phyloP scores from a whole-genome alignment of 2,888 invertebrate genomes.

The Hydraecia micacea region DNA sequence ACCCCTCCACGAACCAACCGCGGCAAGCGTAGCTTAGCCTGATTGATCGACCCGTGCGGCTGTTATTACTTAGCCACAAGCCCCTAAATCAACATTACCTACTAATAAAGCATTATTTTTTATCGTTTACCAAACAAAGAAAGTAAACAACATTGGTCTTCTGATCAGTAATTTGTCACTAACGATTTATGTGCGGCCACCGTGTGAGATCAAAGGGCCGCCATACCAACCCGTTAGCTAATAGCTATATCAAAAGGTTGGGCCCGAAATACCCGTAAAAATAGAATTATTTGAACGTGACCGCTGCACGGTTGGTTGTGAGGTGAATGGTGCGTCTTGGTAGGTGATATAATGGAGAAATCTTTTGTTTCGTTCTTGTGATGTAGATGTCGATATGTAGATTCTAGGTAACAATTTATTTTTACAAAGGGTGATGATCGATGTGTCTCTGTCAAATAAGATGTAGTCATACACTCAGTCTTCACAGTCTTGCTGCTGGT shows the following conservation, averaged over 20 bases:
- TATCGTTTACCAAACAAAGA: conserved; percentile 63
- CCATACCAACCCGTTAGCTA: conserved; percentile 61
- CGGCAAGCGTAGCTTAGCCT: too few relatives aligned
- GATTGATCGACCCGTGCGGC: too few relatives aligned
- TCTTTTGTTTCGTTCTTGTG: conserved; percentile 24
- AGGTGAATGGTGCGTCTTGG: conserved; percentile 18
- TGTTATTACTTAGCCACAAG: too few relatives aligned
- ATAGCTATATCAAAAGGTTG: conserved; percentile 76
- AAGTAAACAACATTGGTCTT: conserved; percentile 58
- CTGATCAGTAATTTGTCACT: conserved; percentile 81
- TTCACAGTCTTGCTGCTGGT: too few relatives aligned
- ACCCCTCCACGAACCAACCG: too few relatives aligned
- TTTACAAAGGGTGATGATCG: too few relatives aligned
- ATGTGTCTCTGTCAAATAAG: not conserved
- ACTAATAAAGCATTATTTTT: conserved; percentile 59
- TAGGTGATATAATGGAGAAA: conserved; percentile 19
- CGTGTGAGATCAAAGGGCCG: conserved; percentile 82
- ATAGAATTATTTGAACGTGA: conserved; percentile 75
- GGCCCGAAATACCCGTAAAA: conserved; percentile 72
- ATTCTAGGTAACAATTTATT: too few relatives aligned
- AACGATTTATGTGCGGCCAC: conserved; percentile 81
- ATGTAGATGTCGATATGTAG: not conserved
- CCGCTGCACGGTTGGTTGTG: conserved; percentile 37
- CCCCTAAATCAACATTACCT: conserved; percentile 33
- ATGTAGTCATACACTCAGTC: not conserved